phyloP scores from a whole-genome alignment of 2,113 vertebrate genomes.

The Mustela lutreola region DNA sequence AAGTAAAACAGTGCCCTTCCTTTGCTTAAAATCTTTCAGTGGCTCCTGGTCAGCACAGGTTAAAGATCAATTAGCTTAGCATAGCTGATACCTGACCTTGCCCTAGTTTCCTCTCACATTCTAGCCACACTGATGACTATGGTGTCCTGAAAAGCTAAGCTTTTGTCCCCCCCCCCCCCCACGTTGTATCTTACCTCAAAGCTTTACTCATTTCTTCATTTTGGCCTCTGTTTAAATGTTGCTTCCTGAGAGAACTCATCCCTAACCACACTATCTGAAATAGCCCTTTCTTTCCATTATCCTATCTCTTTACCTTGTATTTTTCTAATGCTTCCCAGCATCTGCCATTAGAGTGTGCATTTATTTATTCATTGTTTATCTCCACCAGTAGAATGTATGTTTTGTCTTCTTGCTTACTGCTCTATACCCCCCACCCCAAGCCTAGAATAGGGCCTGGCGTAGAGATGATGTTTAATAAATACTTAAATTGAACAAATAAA shows the following conservation, averaged over 20 bases:
- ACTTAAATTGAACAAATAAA: neutral
- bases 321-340: neutral
- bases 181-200: neutral
- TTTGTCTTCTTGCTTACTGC: neutral
- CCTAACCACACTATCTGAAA: neutral
- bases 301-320: neutral
- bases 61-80: neutral
- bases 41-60: neutral
- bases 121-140: neutral
- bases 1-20: neutral
- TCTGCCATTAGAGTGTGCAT: neutral
- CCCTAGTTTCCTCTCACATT: neutral
- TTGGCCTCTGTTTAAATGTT: neutral
- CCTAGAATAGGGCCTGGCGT: neutral
- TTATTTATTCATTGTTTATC: neutral
- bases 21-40: slow-evolving; percentile 16
- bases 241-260: neutral
- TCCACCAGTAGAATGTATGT: neutral
- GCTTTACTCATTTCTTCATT: neutral
- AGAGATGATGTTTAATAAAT: neutral
- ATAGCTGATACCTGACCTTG: neutral
- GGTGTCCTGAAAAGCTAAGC: neutral
- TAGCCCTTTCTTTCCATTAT: neutral
- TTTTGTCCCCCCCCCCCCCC: neutral
- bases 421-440: neutral